A percentile compares a stretch with the other conserved stretches of the same genome.
phyloP scores from a whole-genome alignment of 2,113 vertebrate genomes.

The Laticauda colubrina region DNA sequence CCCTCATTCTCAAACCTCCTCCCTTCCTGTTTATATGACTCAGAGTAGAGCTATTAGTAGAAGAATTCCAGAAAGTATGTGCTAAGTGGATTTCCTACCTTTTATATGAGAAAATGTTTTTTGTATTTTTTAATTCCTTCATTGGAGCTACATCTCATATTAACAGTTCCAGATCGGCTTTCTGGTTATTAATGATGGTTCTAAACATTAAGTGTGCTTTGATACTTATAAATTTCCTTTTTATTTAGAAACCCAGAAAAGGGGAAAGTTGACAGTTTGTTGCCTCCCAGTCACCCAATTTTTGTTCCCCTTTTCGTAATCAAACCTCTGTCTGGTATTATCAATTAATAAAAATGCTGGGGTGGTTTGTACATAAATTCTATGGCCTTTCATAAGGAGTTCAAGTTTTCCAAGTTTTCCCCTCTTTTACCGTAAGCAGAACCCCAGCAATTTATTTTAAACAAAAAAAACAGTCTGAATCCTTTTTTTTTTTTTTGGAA shows the following conservation, averaged over 20 bases:
- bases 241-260: slow-evolving; percentile 37
- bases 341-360: slow-evolving; percentile 42
- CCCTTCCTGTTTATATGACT: neutral
- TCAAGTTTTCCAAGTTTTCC: slow-evolving; percentile 19
- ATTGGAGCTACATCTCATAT: neutral
- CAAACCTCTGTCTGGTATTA: slow-evolving; percentile 48
- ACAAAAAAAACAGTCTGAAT: slow-evolving; percentile 27
- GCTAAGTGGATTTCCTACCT: neutral
- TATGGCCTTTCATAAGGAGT: slow-evolving; percentile 29
- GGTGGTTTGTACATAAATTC: slow-evolving; percentile 28
- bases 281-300: slow-evolving; percentile 63
- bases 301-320: slow-evolving; percentile 46
- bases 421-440: slow-evolving; percentile 44
- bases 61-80: neutral
- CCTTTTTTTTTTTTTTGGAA: slow-evolving; percentile 2
- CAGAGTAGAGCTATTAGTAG: neutral
- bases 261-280: slow-evolving; percentile 73
- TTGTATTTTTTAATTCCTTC: neutral
- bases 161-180: neutral
- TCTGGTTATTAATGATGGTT: neutral
- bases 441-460: slow-evolving; percentile 35
- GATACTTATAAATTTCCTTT: neutral
- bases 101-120: neutral
- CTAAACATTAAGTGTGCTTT: neutral
- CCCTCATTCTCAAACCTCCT: neutral